These are phyloP conservation scores for Chiroxiphia lanceolata DNA, from an alignment of 2,797 vertebrate species.

Conservation along the genomic window DNA sequence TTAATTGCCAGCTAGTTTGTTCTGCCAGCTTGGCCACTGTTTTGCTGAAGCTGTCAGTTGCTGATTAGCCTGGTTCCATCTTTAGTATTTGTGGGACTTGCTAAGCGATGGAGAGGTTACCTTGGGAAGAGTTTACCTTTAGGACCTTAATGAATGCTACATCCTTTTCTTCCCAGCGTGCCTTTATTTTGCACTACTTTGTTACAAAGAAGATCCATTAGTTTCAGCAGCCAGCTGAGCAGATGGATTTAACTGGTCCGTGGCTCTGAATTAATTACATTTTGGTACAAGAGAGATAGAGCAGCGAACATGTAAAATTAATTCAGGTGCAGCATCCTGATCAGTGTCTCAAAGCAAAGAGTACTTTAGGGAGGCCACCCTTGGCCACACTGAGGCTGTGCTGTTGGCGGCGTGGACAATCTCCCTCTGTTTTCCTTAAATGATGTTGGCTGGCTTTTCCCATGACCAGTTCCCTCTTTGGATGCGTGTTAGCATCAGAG, in stretches of 20 bases:
- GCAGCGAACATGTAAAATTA: not conserved
- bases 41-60: not conserved
- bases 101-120: not conserved
- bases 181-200: not conserved
- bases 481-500: not conserved
- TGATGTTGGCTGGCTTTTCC: not conserved
- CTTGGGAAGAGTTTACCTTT: not conserved
- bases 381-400: not conserved
- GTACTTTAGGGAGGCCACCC: not conserved
- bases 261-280: constrained; percentile 40
- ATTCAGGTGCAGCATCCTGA: constrained; percentile 11
- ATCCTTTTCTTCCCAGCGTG: not conserved
- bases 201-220: not conserved
- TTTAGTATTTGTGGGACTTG: not conserved
- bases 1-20: not conserved
- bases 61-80: not conserved
- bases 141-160: not conserved
- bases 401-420: not conserved
- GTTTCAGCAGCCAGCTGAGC: constrained; percentile 37
- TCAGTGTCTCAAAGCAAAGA: not conserved
- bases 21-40: not conserved
- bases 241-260: constrained; percentile 36
- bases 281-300: constrained; percentile 19
- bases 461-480: not conserved
- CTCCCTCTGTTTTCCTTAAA: not conserved